Percentiles rank a stretch among this genome's conserved stretches.
Evolutionary conservation across 2,113 vertebrate species (phyloP).

Genomic region (Lophochroa leadbeateri): DNA sequence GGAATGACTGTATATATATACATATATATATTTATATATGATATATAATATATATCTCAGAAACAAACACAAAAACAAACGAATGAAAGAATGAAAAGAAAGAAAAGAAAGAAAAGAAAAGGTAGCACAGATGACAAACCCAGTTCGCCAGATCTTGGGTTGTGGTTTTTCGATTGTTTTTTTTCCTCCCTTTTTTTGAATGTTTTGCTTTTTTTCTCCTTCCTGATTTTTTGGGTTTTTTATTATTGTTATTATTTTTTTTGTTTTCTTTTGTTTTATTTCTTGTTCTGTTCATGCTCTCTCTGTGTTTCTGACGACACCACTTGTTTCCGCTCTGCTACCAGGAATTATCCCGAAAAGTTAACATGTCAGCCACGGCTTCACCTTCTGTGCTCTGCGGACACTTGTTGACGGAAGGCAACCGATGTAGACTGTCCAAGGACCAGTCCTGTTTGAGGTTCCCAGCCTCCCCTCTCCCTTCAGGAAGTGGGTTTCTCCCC

Average conservation of each 20-base stretch:
- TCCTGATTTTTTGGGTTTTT: slow-evolving; percentile 53
- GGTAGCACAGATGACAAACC: slow-evolving; percentile 79
- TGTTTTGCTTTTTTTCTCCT: slow-evolving; percentile 54
- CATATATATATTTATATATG: slow-evolving; percentile 76
- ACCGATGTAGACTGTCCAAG: slow-evolving; percentile 78
- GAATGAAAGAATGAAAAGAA: slow-evolving; percentile 62
- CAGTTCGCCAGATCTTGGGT: slow-evolving; percentile 73
- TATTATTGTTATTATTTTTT: not conserved
- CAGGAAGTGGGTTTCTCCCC: slow-evolving; percentile 67
- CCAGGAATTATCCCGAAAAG: slow-evolving; percentile 99
- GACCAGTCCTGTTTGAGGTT: slow-evolving; percentile 76
- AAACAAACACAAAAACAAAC: slow-evolving; percentile 70
- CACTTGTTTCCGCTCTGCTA: slow-evolving; percentile 92
- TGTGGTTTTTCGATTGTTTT: not conserved
- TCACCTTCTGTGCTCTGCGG: slow-evolving; percentile 80
- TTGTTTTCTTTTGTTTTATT: slow-evolving; percentile 68
- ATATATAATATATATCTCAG: slow-evolving; percentile 75
- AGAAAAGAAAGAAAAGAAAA: slow-evolving; percentile 63
- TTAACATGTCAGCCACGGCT: slow-evolving; percentile 85
- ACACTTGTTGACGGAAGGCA: slow-evolving; percentile 86
- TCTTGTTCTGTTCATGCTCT: slow-evolving; percentile 77
- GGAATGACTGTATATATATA: slow-evolving; percentile 81
- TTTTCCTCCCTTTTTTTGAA: slow-evolving; percentile 17
- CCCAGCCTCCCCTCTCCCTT: slow-evolving; percentile 70
- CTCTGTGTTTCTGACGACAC: slow-evolving; percentile 80